A percentile compares a stretch with the other conserved stretches of the same genome.
These are phyloP conservation scores for Neoascia interrupta DNA, from an alignment of 2,888 invertebrate species.

Conservation along the genomic window DNA sequence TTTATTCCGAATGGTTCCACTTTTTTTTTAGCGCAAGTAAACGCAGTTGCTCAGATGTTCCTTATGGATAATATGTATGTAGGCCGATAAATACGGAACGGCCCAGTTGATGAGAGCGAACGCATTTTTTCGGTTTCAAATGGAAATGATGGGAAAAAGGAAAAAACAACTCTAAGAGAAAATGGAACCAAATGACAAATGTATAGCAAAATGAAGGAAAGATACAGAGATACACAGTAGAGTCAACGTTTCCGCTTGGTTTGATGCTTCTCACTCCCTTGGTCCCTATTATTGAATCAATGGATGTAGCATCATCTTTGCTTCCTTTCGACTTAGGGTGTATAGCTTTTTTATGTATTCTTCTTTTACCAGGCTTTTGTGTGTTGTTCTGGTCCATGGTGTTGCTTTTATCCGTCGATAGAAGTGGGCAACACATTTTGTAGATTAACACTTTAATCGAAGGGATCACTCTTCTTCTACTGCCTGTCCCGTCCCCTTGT, in stretches of 20 bases:
- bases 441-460: slow-evolving; percentile 58
- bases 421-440: slow-evolving; percentile 53
- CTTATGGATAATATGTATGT: not conserved
- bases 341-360: not conserved
- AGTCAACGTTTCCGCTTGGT: slow-evolving; percentile 38
- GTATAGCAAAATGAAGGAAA: slow-evolving; percentile 20
- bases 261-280: slow-evolving; percentile 15
- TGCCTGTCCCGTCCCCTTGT: too few relatives aligned
- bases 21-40: slow-evolving; percentile 14
- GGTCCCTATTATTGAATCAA: slow-evolving; percentile 6
- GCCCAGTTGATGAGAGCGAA: slow-evolving; percentile 18
- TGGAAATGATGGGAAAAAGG: slow-evolving; percentile 3
- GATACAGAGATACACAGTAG: slow-evolving; percentile 23
- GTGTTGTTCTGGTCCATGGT: not conserved
- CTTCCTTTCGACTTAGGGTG: not conserved
- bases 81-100: not conserved
- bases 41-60: slow-evolving; percentile 15
- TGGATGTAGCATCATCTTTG: slow-evolving; percentile 1
- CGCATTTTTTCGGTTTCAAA: slow-evolving; percentile 9
- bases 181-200: slow-evolving; percentile 41
- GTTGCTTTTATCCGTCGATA: slow-evolving; percentile 32
- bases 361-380: not conserved
- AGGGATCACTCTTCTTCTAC: slow-evolving; percentile 29
- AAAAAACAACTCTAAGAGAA: not conserved
- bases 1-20: slow-evolving; percentile 34